Base-by-base conservation (phyloP, 2,888 invertebrate species). In the Apodemia mormo region DNA sequence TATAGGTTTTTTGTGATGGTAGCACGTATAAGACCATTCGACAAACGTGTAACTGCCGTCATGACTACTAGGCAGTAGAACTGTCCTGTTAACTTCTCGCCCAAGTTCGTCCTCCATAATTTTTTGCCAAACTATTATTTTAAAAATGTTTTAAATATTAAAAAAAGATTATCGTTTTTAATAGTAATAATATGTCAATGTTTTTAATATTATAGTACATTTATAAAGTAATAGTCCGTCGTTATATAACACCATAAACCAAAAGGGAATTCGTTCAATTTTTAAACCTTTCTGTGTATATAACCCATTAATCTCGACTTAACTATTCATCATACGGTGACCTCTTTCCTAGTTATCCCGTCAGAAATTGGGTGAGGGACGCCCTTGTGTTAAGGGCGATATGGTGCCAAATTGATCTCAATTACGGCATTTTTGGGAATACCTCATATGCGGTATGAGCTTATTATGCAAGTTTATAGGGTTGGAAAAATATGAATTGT, bases 241-340 rank as follows among this genome's bases (percentile, higher is more conserved):
- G 10, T 10, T 9, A 45, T 45, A 14, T 45, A 8, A 45, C 45
- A 8, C 45, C 9, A 45, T 3, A 12, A 10, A 12, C 12, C 4
- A 7, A 12, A 45, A 12, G 0, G 10, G 30, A 58, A 58, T 14
- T 52, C 30, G 40, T 65, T 52, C 49, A 40, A 22, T 65, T 65
- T 67, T 40, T 67, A 67, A 43, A 37, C 65, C 54, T 68, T 56
- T 45, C 61, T 77, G 77, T 80, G 75, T 75, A 49, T 6, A 75
- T 75, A 79, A 79, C 78, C 82, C 82, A 86, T 89, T 88, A 87
- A 84, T 81, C 80, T 78, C 79, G 79, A 81, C 80, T 86, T 82
- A 83, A 85, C 83, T 85, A 87, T 89, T 87, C 82, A 85, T 82
- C 65, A 82, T 80, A 77, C 78, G 77, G 82, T 83, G 88, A 86